These are phyloP conservation scores for Hydrolagus colliei DNA, from an alignment of 2,797 vertebrate genomes.

Conservation along the genomic window DNA sequence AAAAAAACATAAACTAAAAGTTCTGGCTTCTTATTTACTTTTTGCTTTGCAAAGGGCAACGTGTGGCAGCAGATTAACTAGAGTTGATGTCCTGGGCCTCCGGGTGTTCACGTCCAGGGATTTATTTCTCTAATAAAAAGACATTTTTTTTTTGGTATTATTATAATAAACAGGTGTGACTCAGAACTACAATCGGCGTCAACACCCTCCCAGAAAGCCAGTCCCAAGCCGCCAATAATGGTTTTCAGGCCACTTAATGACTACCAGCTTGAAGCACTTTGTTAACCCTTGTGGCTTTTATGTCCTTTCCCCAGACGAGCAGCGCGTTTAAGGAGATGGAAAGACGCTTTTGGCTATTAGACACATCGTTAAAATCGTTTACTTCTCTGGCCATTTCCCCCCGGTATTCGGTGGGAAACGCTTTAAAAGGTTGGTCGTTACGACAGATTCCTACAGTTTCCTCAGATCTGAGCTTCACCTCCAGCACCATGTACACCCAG, in stretches of 20 bases:
- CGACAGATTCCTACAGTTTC: not conserved
- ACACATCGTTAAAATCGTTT: not conserved
- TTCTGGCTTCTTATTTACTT: no score
- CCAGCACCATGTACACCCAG: not conserved
- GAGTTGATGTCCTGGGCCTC: not conserved
- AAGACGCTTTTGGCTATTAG: conserved; percentile 3
- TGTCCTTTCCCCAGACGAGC: not conserved
- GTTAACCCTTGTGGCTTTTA: conserved; percentile 1
- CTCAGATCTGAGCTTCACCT: not conserved
- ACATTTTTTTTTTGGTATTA: not conserved
- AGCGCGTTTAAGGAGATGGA: no score
- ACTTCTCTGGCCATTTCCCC: not conserved
- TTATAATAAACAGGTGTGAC: not conserved
- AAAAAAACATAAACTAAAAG: no score
- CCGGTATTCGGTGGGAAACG: not conserved
- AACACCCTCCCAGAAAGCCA: not conserved
- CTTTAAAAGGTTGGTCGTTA: not conserved
- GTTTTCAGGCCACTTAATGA: conserved; percentile 10
- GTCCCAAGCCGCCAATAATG: not conserved
- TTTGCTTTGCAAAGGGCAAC: no score
- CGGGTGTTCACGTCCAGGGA: not conserved
- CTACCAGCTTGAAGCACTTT: not conserved
- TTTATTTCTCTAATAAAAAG: not conserved
- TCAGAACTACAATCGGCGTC: not conserved
- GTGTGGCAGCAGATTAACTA: conserved; percentile 4